Base-by-base conservation (phyloP, 2,113 vertebrate species). In the Triplophysa siluroides region DNA sequence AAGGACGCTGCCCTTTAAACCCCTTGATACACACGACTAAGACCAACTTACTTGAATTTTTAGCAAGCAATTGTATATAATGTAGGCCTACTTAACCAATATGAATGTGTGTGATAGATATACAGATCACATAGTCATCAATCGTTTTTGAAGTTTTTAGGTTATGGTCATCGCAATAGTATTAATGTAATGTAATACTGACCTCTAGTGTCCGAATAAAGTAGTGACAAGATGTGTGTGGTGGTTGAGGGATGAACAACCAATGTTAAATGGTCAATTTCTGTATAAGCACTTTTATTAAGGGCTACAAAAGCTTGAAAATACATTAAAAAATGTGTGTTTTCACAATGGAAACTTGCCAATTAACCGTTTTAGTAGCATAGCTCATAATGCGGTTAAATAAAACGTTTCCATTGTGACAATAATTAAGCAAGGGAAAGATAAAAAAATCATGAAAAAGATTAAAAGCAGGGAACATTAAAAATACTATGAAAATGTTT, bases 191-290 rank as follows among this genome's bases (percentile, higher is more conserved):
- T 81, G 16, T 38, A 38, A 81, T 75, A 26, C 52, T 84, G 81
- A 68, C 78, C 70, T 84, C 84, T 84, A 81, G 78, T 81, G 86
- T 64, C 23, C 10, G 2, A 19, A 56, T 21, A 1, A 45, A 13
- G 10, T 21, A 69, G 14, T 29, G 52, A 43, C 33, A 26, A 10
- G 29, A 33, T 33, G 29, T 45, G 43, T 45, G 43, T 45, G 11
- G 6, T 64, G 11, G 6, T 64, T 60, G 19, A 14, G 2, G 56
- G 13, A 11, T 6, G 14, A 54, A 19, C 2, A 52, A 14, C 13
- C 4, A 52, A 18, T 5, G 54, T n/a, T n/a, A 9, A n/a, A n/a
- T 6, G 19, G 6, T 9, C 2, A 9, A 5, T 52, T 52, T 52
- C 50, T 52, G 16, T 52, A 5, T 16, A 16, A 6, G 16, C 16